A percentile compares a stretch with the other conserved stretches of the same genome.
Evolutionary conservation across 2,113 vertebrate genomes (phyloP).

Genomic region (Peromyscus maniculatus): DNA sequence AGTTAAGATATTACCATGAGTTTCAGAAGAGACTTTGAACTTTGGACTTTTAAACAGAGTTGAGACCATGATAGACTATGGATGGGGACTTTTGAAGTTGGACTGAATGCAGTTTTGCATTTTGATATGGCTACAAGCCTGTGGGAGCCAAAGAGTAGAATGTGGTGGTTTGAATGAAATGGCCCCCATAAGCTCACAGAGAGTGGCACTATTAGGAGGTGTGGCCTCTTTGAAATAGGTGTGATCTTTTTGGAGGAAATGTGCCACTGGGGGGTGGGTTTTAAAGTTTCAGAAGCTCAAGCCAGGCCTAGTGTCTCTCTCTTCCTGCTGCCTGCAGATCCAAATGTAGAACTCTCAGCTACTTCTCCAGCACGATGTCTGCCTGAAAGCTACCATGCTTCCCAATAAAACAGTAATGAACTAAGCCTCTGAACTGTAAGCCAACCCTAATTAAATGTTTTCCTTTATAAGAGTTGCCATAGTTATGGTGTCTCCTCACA

Average conservation of each 20-base stretch:
- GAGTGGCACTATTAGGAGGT: background rate
- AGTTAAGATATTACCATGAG: too few species aligned
- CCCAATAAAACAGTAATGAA: too few species aligned
- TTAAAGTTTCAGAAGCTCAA: background rate
- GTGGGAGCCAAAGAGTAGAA: too few species aligned
- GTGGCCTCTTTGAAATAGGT: background rate
- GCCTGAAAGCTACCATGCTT: background rate
- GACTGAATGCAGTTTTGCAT: too few species aligned
- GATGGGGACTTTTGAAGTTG: too few species aligned
- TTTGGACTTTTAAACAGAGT: too few species aligned
- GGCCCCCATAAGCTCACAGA: too few species aligned
- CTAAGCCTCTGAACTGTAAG: background rate
- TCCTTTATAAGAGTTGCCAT: background rate
- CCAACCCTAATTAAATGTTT: background rate
- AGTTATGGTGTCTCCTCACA: background rate
- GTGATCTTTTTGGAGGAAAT: background rate
- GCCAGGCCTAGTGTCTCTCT: background rate
- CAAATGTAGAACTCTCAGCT: background rate
- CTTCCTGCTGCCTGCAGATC: background rate
- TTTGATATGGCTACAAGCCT: too few species aligned
- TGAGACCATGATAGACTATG: too few species aligned
- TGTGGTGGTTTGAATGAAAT: too few species aligned
- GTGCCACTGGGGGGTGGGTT: background rate
- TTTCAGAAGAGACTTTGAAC: too few species aligned
- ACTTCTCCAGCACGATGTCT: background rate